Base-by-base conservation (phyloP, 2,888 invertebrate genomes). In the Crossocerus cetratus region DNA sequence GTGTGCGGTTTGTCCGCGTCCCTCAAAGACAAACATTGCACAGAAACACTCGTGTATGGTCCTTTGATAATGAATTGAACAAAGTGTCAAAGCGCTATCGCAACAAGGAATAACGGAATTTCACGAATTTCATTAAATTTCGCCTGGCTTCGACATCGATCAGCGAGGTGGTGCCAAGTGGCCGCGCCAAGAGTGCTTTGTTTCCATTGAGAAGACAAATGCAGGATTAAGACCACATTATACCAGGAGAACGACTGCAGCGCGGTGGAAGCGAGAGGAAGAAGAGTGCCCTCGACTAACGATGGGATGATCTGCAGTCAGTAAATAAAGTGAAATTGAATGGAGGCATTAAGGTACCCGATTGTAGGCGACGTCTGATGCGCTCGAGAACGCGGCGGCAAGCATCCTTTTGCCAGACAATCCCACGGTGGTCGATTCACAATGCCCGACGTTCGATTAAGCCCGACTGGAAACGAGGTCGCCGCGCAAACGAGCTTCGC, bases 401-500 rank as follows among this genome's bases (percentile, higher is more conserved):
- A 61, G 59, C 68, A 71, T 67, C 67, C 73, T 66, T 68, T 76
- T 65, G 62, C 58, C 62, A 67, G 66, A 72, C 74, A 78, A 80
- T 76, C 69, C 67, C 60, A 64, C 70, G 61, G 49, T 75, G 60
- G 65, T 61, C 69, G 74, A 59, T 54, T 70, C 72, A 61, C 72
- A 58, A 66, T 70, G 59, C 67, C n/a, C 71, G 78, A 71, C 74
- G 77, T 74, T 74, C 77, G 82, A 84, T 81, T 77, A 78, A 78
- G 69, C 62, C 63, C 69, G 54, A 58, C 65, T 53, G 72, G 32
- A 71, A 70, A 72, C 66, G 72, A 72, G 76, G 75, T 73, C 70
- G 81, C 63, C 74, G 74, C 66, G 65, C 80, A 80, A 86, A 82
- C 78, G 75, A 82, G 83, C 81, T 87, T 85, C 84, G 84, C 82